Evolutionary conservation across 2,797 vertebrate genomes (phyloP).

Genomic region (Meda fulgida): DNA sequence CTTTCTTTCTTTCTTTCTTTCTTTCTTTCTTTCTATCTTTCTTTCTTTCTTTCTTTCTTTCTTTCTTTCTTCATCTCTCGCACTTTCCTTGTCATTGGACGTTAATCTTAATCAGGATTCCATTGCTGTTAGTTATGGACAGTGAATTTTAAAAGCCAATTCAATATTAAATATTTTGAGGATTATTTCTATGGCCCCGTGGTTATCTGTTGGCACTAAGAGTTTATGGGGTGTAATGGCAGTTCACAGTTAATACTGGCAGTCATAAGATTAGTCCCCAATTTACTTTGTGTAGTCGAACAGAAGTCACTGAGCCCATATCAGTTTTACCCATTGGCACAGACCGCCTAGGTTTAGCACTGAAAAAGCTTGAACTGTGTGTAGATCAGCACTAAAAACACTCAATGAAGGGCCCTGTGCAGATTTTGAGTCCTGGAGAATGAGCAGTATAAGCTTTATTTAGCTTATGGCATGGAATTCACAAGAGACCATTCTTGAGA

Average conservation of each 20-base stretch:
- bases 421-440: constrained; percentile 6
- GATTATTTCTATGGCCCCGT: constrained; percentile 51
- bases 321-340: constrained; percentile 1
- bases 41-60: constrained; percentile 3
- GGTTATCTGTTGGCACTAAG: constrained; percentile 50
- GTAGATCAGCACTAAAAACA: background rate
- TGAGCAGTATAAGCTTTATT: constrained; percentile 8
- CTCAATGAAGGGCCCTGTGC: constrained; percentile 16
- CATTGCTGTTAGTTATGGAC: constrained; percentile 44
- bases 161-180: constrained; percentile 55
- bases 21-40: background rate
- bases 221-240: constrained; percentile 58
- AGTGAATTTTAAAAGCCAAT: constrained; percentile 55
- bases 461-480: constrained; percentile 12
- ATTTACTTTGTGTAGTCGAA: constrained; percentile 4
- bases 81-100: constrained; percentile 45
- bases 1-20: background rate
- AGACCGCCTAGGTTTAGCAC: background rate
- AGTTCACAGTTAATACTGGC: constrained; percentile 48
- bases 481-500: constrained; percentile 16
- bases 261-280: constrained; percentile 21
- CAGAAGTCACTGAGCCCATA: constrained; percentile 16
- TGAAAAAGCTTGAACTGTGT: constrained; percentile 6
- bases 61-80: background rate
- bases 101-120: constrained; percentile 55